Base-by-base conservation (phyloP, 2,888 invertebrate species). In the Agrotis ipsilon region DNA sequence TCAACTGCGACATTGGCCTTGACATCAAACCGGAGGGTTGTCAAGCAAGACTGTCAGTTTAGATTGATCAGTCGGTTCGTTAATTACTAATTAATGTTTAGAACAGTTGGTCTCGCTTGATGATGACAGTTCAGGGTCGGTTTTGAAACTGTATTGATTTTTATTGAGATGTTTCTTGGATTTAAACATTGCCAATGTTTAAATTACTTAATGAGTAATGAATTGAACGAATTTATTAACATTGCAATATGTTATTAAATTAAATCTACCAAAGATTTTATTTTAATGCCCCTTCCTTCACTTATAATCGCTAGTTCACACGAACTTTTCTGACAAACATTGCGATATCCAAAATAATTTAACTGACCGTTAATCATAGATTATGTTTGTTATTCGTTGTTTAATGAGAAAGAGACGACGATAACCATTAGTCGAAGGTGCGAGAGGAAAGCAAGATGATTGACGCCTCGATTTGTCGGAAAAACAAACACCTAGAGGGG, bases 401-500 rank as follows among this genome's bases (percentile, higher is more conserved):
- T 72, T 62, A 72, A 55, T 82, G 80, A 57, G 86, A 90, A 76
- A 54, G 89, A 83, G 90, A 92, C 63, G 55, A 49, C n/a, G 51
- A 61, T 68, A 68, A 58, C 51, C 58, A 16, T 43, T 14, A 27
- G 19, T 54, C 39, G 5, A 19, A 46, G 83, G 85, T 65, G 73
- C 68, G 84, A 90, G 54, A 81, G 84, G 82, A 84, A 90, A 78
- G 77, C 80, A 71, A 55, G 83, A 73, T 81, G 82, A 87, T 83
- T 89, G 90, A 89, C 88, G 89, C 87, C 89, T 88, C 90, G 87
- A 92, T 91, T 91, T 93, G 90, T 92, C 87, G 86, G 90, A 87
- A 88, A 90, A 88, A 90, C 90, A 90, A 90, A 92, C 88, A 89
- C 79, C 87, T 90, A 86, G 82, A 74, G 80, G 70, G 68, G 82